Evolutionary conservation across 2,888 invertebrate species (phyloP).

Genomic region (Mylabris sibirica): DNA sequence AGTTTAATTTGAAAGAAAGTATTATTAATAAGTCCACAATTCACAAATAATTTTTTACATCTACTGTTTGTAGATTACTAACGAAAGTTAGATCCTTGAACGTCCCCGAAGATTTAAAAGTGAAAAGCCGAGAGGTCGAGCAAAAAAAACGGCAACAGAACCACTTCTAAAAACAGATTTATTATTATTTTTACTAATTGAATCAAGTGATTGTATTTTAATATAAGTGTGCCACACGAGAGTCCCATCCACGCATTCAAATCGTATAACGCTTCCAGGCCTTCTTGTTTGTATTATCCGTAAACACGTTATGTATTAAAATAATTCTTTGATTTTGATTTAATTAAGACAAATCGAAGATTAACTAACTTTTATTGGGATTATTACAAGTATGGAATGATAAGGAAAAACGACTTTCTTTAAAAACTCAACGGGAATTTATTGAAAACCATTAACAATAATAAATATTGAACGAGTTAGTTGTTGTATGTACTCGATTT

Average conservation of each 20-base stretch:
- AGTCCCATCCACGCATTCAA: slow-evolving; percentile 8
- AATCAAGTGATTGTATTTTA: slow-evolving; percentile 18
- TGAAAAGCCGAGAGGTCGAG: slow-evolving; percentile 35
- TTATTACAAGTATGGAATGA: not conserved
- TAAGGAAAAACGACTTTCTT: slow-evolving; percentile 1
- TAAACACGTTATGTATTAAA: not conserved
- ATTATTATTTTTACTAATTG: slow-evolving; percentile 17
- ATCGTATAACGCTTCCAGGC: not conserved
- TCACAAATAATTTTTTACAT: too few species aligned
- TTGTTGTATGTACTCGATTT: slow-evolving; percentile 4
- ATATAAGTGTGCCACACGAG: slow-evolving; percentile 23
- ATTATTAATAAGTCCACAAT: too few species aligned
- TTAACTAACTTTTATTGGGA: not conserved
- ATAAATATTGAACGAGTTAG: slow-evolving; percentile 8
- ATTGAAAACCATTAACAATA: slow-evolving; percentile 4
- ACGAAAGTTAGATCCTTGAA: slow-evolving; percentile 41
- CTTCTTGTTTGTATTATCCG: not conserved
- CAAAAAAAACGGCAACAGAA: slow-evolving; percentile 16
- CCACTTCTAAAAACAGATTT: slow-evolving; percentile 15
- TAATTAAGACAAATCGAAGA: too few species aligned
- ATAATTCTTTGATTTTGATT: too few species aligned
- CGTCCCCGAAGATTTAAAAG: slow-evolving; percentile 36
- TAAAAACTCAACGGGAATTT: not conserved
- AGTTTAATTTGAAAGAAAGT: slow-evolving; percentile 10
- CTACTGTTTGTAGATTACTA: slow-evolving; percentile 33